Percentiles rank a stretch among this genome's conserved stretches.
These are phyloP conservation scores for Esperia sulphurella DNA, from an alignment of 2,888 invertebrate genomes.

Conservation along the genomic window DNA sequence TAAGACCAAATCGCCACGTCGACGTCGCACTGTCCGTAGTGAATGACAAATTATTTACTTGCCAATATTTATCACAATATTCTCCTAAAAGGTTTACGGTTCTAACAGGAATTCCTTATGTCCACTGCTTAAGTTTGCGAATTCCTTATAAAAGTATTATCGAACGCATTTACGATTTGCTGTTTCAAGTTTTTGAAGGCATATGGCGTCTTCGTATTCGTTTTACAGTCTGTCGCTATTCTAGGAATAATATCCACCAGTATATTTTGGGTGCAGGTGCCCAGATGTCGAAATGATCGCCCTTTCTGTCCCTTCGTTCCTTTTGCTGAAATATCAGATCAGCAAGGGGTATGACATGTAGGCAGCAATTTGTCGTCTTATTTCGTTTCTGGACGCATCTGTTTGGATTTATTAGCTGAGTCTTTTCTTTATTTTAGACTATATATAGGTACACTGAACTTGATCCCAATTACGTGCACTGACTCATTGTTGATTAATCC, in stretches of 20 bases:
- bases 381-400: slow-evolving; percentile 46
- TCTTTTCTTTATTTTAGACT: slow-evolving; percentile 31
- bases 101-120: slow-evolving; percentile 15
- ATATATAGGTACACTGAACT: slow-evolving; percentile 48
- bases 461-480: slow-evolving; percentile 59
- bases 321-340: slow-evolving; percentile 50
- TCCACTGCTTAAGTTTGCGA: slow-evolving; percentile 19
- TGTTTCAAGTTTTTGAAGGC: slow-evolving; percentile 60
- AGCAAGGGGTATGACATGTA: slow-evolving; percentile 33
- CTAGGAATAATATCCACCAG: slow-evolving; percentile 69
- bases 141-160: slow-evolving; percentile 17
- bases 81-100: slow-evolving; percentile 4
- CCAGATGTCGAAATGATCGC: slow-evolving; percentile 61
- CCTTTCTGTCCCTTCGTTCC: slow-evolving; percentile 17
- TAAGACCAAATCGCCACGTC: slow-evolving; percentile 59
- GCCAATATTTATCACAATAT: slow-evolving; percentile 28
- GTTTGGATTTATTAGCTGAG: slow-evolving; percentile 60
- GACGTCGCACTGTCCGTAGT: slow-evolving; percentile 59
- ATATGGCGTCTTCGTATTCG: slow-evolving; percentile 69
- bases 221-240: slow-evolving; percentile 78
- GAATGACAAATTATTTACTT: slow-evolving; percentile 70
- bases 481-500: slow-evolving; percentile 61
- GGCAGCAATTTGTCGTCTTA: slow-evolving; percentile 58
- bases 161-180: slow-evolving; percentile 26
- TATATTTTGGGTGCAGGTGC: slow-evolving; percentile 71